phyloP scores from a whole-genome alignment of 2,888 invertebrate genomes.

The Patella depressa region DNA sequence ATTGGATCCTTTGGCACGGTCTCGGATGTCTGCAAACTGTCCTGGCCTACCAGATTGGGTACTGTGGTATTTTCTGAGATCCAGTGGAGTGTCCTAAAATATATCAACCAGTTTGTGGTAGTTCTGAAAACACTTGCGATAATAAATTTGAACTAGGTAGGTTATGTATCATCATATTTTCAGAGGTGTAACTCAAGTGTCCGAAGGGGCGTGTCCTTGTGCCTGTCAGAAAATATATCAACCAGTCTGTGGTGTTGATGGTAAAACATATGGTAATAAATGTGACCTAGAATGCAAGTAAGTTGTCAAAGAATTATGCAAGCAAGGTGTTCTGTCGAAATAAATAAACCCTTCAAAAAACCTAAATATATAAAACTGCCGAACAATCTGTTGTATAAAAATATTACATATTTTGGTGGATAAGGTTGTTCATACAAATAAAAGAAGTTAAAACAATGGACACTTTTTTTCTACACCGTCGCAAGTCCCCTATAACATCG shows the following conservation, averaged over 20 bases:
- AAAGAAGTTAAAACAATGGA: no score
- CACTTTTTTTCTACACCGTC: no score
- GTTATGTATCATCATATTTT: not conserved
- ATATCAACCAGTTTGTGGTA: slow-evolving; percentile 20
- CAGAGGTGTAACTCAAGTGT: slow-evolving; percentile 9
- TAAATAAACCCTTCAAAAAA: no score
- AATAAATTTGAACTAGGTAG: slow-evolving; percentile 19
- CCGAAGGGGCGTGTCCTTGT: slow-evolving; percentile 13
- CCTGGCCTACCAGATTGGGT: no score
- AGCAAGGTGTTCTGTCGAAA: no score
- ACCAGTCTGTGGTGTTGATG: slow-evolving; percentile 25
- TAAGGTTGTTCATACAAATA: no score
- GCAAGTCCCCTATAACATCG: no score
- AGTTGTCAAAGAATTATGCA: not conserved
- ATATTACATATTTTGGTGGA: no score
- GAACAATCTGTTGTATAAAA: no score
- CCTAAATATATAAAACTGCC: no score
- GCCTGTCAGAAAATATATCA: slow-evolving; percentile 13
- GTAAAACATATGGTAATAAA: slow-evolving; percentile 19
- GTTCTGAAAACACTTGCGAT: slow-evolving; percentile 16
- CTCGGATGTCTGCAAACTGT: no score
- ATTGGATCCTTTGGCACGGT: no score
- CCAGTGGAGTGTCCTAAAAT: slow-evolving; percentile 21
- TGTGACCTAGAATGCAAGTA: slow-evolving; percentile 23
- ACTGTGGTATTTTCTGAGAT: not conserved